phyloP scores from a whole-genome alignment of 2,113 vertebrate species.

The Microcebus tavaratra region DNA sequence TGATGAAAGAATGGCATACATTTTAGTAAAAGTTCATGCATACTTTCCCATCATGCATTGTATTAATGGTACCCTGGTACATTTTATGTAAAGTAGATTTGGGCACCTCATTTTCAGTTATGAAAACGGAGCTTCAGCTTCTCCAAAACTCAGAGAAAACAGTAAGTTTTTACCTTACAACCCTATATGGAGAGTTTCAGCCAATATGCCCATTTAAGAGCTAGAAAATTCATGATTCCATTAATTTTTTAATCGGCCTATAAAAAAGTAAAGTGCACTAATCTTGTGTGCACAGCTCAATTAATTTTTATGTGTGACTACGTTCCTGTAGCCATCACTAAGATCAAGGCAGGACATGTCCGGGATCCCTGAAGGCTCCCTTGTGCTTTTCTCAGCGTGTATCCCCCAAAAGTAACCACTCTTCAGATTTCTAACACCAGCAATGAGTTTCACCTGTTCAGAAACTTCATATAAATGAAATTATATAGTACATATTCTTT shows the following conservation, averaged over 20 bases:
- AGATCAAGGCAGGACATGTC: not conserved
- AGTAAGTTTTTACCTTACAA: not conserved
- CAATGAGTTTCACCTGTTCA: not conserved
- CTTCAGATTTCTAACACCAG: not conserved
- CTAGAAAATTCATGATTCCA: slow-evolving; percentile 16
- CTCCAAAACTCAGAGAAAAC: not conserved
- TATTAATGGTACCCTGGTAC: not conserved
- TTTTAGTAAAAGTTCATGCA: not conserved
- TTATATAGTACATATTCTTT: not conserved
- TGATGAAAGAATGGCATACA: not conserved
- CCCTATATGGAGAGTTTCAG: not conserved
- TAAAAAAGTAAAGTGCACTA: slow-evolving; percentile 48
- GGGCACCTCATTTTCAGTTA: not conserved
- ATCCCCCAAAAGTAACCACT: not conserved
- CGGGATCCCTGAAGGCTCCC: not conserved
- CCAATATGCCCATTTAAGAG: not conserved
- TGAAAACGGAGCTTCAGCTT: not conserved
- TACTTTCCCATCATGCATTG: not conserved
- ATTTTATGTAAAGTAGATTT: not conserved
- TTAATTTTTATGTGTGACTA: slow-evolving; percentile 52
- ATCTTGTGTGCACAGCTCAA: not conserved
- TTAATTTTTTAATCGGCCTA: slow-evolving; percentile 52
- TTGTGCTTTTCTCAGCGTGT: not conserved
- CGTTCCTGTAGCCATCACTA: not conserved
- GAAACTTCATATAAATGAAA: not conserved